Evolutionary conservation across 2,113 vertebrate species (phyloP).

Genomic region (Mirounga angustirostris): DNA sequence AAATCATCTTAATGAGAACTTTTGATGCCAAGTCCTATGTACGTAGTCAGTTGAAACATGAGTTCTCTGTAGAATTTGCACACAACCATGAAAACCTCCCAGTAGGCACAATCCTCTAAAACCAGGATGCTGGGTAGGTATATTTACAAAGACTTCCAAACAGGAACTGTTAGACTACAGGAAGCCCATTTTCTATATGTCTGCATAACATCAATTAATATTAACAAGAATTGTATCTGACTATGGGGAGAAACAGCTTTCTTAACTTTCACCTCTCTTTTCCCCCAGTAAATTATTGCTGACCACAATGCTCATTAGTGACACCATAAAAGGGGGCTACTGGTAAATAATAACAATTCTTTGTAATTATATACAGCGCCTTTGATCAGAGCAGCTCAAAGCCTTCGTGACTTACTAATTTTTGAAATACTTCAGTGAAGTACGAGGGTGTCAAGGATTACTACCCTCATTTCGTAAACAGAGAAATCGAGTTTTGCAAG

Average conservation of each 20-base stretch:
- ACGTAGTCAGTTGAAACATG: background rate
- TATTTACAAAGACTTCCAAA: background rate
- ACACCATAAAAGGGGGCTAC: constrained; percentile 50
- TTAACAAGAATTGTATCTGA: constrained; percentile 59
- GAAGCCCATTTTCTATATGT: constrained; percentile 15
- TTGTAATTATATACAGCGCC: constrained; percentile 61
- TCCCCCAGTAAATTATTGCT: constrained; percentile 24
- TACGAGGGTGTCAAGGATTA: constrained; percentile 30
- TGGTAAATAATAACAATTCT: constrained; percentile 73
- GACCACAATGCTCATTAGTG: constrained; percentile 72
- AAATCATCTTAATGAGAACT: background rate
- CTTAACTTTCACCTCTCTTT: constrained; percentile 29
- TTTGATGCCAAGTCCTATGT: background rate
- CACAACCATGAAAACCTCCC: background rate
- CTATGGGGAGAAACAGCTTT: constrained; percentile 17
- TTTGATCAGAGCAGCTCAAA: constrained; percentile 73
- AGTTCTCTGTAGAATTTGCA: background rate
- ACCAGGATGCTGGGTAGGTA: background rate
- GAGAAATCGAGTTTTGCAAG: constrained; percentile 54
- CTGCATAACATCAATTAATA: constrained; percentile 61
- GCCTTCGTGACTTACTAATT: constrained; percentile 62
- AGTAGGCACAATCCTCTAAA: background rate
- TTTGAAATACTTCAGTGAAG: constrained; percentile 50
- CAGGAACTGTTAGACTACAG: background rate
- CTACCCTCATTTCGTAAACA: background rate